Conservation (phyloP, 2,113 vertebrate genomes). For the Guaruba guarouba region DNA sequence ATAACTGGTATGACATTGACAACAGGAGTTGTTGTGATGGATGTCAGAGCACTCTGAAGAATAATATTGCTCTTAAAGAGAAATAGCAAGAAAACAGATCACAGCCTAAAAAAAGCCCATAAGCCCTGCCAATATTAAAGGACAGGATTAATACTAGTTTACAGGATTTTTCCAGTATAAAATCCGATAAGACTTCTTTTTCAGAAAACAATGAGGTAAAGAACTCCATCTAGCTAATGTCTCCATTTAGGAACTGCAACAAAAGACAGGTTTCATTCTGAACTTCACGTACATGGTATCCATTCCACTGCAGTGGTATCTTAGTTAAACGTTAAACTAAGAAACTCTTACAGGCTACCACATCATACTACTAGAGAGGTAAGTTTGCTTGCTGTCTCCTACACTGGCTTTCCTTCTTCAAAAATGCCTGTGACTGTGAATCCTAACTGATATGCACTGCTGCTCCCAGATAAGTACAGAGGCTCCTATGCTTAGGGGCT, state of each 20-base stretch:
- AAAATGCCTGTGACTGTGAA: not conserved
- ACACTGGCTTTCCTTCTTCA: not conserved
- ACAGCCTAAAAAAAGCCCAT: not conserved
- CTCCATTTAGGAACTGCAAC: not conserved
- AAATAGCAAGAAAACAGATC: not conserved
- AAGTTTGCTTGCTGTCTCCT: not conserved
- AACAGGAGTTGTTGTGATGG: slow-evolving; percentile 14
- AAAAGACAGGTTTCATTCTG: not conserved
- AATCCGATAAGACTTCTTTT: not conserved
- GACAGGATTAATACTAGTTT: not conserved
- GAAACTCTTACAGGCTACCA: not conserved
- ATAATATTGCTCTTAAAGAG: not conserved
- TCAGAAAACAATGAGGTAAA: not conserved
- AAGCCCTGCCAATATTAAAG: not conserved
- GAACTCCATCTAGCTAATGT: not conserved
- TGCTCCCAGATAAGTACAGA: not conserved
- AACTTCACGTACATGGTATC: not conserved
- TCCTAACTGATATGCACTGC: not conserved
- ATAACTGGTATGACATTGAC: slow-evolving; percentile 42
- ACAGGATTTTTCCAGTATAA: not conserved
- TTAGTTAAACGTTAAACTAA: not conserved
- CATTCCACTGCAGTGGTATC: not conserved
- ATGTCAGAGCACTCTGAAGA: not conserved
- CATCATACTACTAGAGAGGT: not conserved
- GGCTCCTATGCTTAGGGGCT: not conserved